Evolutionary conservation across 2,797 vertebrate genomes (phyloP).

Genomic region (Schizothorax lantsangensis): DNA sequence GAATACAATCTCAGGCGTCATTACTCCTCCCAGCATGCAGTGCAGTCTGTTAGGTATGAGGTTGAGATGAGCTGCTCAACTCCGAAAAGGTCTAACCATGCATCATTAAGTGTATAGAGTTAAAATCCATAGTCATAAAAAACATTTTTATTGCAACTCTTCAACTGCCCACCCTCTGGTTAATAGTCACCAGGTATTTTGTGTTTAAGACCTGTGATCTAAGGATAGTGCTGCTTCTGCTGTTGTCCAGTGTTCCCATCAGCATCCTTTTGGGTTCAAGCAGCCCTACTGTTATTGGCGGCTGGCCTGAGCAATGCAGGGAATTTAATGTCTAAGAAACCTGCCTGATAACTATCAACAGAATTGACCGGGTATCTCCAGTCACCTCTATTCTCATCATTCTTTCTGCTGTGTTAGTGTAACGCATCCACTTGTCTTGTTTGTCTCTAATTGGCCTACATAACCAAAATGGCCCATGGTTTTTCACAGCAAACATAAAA

Average conservation of each 20-base stretch:
- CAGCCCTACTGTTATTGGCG: too few species aligned
- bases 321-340: neutral
- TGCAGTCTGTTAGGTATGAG: neutral
- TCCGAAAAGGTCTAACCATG: conserved; percentile 4
- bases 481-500: conserved; percentile 40
- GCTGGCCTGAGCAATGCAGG: neutral
- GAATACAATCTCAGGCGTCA: conserved; percentile 27
- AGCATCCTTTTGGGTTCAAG: neutral
- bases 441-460: conserved; percentile 37
- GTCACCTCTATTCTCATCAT: neutral
- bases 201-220: neutral
- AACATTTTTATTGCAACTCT: neutral
- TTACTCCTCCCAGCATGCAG: conserved; percentile 22
- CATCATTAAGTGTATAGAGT: conserved; percentile 22
- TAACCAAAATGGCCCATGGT: conserved; percentile 26
- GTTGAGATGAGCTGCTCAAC: conserved; percentile 18
- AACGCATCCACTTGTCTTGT: neutral
- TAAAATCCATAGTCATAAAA: neutral
- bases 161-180: neutral
- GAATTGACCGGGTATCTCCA: neutral
- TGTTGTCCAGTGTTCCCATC: neutral
- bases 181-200: neutral
- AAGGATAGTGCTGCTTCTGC: neutral
- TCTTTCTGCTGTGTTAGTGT: conserved; percentile 6
- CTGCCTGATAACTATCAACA: neutral